A percentile compares a stretch with the other conserved stretches of the same genome.
These are phyloP conservation scores for Dysidea cf. avara DNA, from an alignment of 37 sponge, comb jelly and placozoan species.

Conservation along the genomic window DNA sequence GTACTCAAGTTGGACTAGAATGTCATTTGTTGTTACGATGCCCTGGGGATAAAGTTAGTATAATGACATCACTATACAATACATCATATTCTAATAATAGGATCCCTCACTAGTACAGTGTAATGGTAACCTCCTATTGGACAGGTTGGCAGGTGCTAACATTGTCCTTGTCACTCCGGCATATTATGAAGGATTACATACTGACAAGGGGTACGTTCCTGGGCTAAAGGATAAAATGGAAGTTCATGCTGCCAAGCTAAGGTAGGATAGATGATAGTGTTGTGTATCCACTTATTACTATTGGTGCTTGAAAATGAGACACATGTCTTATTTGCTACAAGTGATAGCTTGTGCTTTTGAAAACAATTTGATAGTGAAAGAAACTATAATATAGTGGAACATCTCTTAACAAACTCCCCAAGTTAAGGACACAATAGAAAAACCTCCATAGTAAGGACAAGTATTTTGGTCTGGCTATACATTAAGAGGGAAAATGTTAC, in stretches of 20 bases:
- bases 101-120: conserved; percentile 42
- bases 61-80: neutral
- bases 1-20: conserved; percentile 72
- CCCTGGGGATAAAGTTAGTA: neutral
- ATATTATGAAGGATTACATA: neutral
- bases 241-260: conserved; percentile 41
- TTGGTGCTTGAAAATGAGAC: too few species aligned
- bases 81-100: conserved; percentile 9
- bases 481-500: too few species aligned
- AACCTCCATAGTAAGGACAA: too few species aligned
- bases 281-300: too few species aligned
- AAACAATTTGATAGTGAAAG: too few species aligned
- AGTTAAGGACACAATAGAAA: too few species aligned
- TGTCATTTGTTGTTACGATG: conserved; percentile 71
- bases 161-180: conserved; percentile 60
- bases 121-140: conserved; percentile 76
- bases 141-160: conserved; percentile 53
- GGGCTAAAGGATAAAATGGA: conserved; percentile 47
- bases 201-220: conserved; percentile 21
- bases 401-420: too few species aligned
- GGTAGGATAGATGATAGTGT: too few species aligned
- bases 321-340: too few species aligned
- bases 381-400: too few species aligned
- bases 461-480: too few species aligned
- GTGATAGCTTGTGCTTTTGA: too few species aligned